Evolutionary conservation across 92 coral and sea anemone genomes (phyloP).

Genomic region (Virgularia gustaviana): DNA sequence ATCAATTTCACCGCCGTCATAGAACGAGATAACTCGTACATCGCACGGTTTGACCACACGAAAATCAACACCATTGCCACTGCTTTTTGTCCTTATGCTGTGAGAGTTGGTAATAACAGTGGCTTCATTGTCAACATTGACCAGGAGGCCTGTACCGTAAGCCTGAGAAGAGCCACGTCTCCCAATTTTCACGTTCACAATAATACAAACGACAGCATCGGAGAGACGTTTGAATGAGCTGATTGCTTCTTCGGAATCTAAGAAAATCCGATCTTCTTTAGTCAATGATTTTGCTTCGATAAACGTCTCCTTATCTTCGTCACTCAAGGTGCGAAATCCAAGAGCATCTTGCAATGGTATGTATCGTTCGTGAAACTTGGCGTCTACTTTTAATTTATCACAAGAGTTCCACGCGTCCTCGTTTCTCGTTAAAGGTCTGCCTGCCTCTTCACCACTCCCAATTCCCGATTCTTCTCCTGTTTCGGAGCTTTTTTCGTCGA

Average conservation of each 20-base stretch:
- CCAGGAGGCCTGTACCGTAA: conserved; percentile 15
- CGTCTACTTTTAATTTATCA: conserved; percentile 26
- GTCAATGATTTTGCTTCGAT: conserved; percentile 9
- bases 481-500: not conserved
- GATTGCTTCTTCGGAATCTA: conserved; percentile 28
- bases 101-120: conserved; percentile 39
- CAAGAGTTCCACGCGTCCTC: conserved; percentile 28
- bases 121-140: conserved; percentile 7
- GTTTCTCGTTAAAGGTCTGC: conserved; percentile 21
- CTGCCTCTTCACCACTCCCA: conserved; percentile 40
- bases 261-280: conserved; percentile 35
- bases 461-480: not conserved
- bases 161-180: not conserved
- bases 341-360: conserved; percentile 42
- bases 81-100: conserved; percentile 7
- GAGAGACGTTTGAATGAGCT: conserved; percentile 5
- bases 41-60: conserved; percentile 19
- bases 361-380: conserved; percentile 39
- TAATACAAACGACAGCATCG: conserved; percentile 23
- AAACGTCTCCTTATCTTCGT: conserved; percentile 23
- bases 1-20: conserved; percentile 4
- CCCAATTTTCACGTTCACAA: too few relatives aligned
- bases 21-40: conserved; percentile 1
- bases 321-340: conserved; percentile 17
- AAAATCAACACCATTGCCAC: conserved; percentile 33